Base-by-base conservation (phyloP, 2,797 vertebrate species). In the Lacerta bilineata region DNA sequence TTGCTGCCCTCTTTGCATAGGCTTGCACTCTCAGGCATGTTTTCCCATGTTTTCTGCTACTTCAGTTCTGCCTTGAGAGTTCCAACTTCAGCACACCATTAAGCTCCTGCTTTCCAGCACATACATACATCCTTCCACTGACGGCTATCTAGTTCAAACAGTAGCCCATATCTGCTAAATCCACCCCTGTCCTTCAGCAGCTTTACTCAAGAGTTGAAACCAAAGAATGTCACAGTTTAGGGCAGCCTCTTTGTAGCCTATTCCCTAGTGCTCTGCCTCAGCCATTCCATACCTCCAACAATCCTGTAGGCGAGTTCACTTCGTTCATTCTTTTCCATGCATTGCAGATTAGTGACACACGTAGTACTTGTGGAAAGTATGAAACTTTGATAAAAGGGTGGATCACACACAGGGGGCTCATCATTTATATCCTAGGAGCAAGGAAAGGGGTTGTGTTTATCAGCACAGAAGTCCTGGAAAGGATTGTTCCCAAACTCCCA, bases 351-450 rank as follows among this genome's bases (percentile, higher is more conserved):
- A 20, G 85, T 55, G 80, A 96, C 87, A 15, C 94, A 88, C 33
- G 81, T 2, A 1, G 68, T 86, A 11, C 0, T 87, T 23, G 88
- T 87, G 74, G 94, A 79, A 20, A 94, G 91, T 71, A 96, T 80
- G 11, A 91, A 90, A 36, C 39, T 8, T n/a, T 88, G 78, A 55
- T 96, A 93, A 89, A 94, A 94, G 0, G 93, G 87, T n/a, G 96
- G 95, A 2, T 88, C 80, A 85, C 97, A 97, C 75, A 94, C 71
- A 0, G 96, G 96, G 5, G 89, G 72, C 20, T 95, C 90, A 18
- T 97, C 95, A 3, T 97, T 97, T 88, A 94, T 93, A 66, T 97
- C 95, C 96, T 97, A 84, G 27, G 86, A 80, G 80, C 78, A 90
- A 64, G 74, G 33, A 78, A 78, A 23, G 69, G 27, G 3, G 29